A percentile compares a stretch with the other conserved stretches of the same genome.
Evolutionary conservation across 2,113 vertebrate species (phyloP).

Genomic region (Promerops cafer): DNA sequence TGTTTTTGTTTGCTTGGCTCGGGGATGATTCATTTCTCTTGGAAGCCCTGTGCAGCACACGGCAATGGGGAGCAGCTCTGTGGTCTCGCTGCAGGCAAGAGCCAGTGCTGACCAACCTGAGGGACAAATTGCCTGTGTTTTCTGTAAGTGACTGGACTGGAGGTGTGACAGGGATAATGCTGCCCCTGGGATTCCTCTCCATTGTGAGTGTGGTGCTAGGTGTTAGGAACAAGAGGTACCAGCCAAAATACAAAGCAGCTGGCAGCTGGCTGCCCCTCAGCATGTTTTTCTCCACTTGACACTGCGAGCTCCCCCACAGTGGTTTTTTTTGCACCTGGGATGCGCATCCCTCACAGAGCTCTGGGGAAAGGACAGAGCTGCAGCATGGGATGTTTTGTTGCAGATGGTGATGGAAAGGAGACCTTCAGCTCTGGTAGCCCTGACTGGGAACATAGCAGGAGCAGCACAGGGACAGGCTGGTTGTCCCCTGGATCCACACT

Average conservation of each 20-base stretch:
- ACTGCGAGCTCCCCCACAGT: not conserved
- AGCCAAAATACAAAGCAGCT: not conserved
- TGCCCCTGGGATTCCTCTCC: not conserved
- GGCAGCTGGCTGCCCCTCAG: not conserved
- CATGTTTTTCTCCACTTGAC: not conserved
- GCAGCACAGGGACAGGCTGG: not conserved
- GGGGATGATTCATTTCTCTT: not conserved
- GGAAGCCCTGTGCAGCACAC: not conserved
- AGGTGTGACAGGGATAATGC: not conserved
- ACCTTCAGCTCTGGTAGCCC: not conserved
- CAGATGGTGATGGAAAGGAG: not conserved
- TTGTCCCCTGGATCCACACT: not conserved
- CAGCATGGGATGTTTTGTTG: fast-evolving
- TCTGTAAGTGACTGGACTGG: not conserved
- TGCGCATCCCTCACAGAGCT: not conserved
- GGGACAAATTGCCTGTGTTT: not conserved
- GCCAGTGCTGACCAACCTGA: not conserved
- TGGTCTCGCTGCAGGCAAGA: fast-evolving
- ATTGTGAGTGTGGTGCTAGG: not conserved
- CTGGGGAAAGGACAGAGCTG: fast-evolving
- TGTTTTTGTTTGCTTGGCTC: not conserved
- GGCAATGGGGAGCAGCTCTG: not conserved
- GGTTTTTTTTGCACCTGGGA: not conserved
- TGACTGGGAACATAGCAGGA: not conserved
- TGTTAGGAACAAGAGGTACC: not conserved